A percentile compares a stretch with the other conserved stretches of the same genome.
phyloP scores from a whole-genome alignment of 1,140 invertebrate genomes.

The Drosophila ironensis region DNA sequence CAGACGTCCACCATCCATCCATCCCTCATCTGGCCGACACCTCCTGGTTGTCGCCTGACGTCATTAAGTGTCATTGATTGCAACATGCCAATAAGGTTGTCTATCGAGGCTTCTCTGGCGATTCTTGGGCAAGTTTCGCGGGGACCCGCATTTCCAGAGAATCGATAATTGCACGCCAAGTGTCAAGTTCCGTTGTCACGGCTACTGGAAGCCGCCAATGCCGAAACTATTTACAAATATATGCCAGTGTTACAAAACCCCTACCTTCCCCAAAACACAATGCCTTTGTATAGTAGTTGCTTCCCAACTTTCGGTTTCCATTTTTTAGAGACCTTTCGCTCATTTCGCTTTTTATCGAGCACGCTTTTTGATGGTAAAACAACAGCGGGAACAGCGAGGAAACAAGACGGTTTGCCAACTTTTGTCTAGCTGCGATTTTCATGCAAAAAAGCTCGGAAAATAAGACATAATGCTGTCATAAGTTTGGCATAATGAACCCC shows the following conservation, averaged over 20 bases:
- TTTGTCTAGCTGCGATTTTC: constrained; percentile 22
- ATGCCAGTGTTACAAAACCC: constrained; percentile 37
- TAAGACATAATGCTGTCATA: constrained; percentile 50
- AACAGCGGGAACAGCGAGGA: constrained; percentile 13
- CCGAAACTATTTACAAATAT: constrained; percentile 26
- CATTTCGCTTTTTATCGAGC: constrained; percentile 20
- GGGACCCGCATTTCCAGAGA: constrained; percentile 45
- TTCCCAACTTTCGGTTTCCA: constrained; percentile 46
- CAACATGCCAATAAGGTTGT: constrained; percentile 20
- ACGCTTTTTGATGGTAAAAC: constrained; percentile 1
- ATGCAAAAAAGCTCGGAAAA: constrained; percentile 24
- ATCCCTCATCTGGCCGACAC: background rate
- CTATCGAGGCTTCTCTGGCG: constrained; percentile 2
- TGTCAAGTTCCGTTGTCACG: constrained; percentile 38
- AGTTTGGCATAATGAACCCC: constrained; percentile 53
- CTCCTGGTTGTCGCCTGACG: constrained; percentile 23
- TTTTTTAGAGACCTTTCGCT: constrained; percentile 49
- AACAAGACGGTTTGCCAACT: constrained; percentile 25
- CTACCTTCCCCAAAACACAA: constrained; percentile 4
- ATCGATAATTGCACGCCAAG: constrained; percentile 68
- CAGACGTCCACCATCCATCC: constrained; percentile 1
- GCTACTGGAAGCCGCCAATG: constrained; percentile 35
- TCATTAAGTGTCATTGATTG: constrained; percentile 63
- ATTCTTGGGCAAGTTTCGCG: background rate
- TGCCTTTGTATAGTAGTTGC: background rate